Percentiles rank a stretch among this genome's conserved stretches.
phyloP scores from a whole-genome alignment of 2,113 vertebrate genomes.

The Felis chaus region DNA sequence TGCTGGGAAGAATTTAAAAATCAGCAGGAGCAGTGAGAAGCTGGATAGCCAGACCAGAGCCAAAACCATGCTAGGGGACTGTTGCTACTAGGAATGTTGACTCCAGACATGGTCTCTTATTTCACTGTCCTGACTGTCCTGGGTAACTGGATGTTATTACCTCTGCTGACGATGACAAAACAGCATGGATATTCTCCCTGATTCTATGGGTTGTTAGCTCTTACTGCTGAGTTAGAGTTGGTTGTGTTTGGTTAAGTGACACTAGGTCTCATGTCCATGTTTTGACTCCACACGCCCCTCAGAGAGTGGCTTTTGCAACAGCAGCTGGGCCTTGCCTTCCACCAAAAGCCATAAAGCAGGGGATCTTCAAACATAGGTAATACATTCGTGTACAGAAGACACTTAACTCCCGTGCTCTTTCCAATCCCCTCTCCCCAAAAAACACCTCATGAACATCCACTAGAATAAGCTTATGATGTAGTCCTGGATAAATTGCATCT shows the following conservation, averaged over 20 bases:
- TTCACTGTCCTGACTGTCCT: neutral
- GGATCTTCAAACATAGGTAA: neutral
- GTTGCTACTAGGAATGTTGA: neutral
- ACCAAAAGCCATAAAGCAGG: neutral
- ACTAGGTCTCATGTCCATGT: neutral
- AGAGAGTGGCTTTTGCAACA: neutral
- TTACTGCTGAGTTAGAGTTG: neutral
- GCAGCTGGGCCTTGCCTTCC: neutral
- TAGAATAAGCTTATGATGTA: neutral
- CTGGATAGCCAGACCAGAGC: neutral
- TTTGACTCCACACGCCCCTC: neutral
- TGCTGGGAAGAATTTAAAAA: neutral
- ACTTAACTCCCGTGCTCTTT: neutral
- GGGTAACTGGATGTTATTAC: neutral
- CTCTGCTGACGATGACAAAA: neutral
- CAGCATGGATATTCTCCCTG: neutral
- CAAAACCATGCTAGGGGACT: neutral
- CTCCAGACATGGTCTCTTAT: neutral
- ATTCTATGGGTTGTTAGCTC: neutral
- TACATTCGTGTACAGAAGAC: neutral
- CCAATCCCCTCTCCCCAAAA: fast-evolving
- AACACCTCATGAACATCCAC: neutral
- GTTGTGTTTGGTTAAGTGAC: neutral
- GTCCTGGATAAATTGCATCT: neutral
- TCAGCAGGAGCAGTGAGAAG: neutral